Conservation (phyloP, 1,140 invertebrate species). For the Lanistes nyassanus region DNA sequence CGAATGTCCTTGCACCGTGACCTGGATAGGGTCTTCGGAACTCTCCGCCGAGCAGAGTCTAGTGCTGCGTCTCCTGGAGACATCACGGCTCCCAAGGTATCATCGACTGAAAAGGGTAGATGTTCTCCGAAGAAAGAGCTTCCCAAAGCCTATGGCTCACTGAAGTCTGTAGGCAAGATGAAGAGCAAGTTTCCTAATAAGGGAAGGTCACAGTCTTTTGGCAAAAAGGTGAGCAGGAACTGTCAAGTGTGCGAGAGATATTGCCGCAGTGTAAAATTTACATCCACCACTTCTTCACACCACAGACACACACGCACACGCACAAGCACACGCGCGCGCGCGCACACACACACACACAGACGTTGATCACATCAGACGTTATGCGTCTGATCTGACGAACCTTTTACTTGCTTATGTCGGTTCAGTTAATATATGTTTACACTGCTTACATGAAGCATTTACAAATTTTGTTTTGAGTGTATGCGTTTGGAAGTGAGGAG, state of each 20-base stretch:
- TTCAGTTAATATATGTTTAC: not conserved
- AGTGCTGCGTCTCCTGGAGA: not conserved
- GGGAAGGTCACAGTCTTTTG: not conserved
- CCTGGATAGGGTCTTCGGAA: slow-evolving; percentile 27
- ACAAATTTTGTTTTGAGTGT: not conserved
- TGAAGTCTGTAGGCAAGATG: not conserved
- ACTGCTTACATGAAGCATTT: not conserved
- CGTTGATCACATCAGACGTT: not conserved
- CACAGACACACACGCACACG: slow-evolving; percentile 6
- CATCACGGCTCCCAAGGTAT: no score
- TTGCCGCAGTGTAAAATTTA: not conserved
- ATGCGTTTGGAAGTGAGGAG: not conserved
- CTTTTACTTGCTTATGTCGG: not conserved
- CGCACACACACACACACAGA: slow-evolving; percentile 10
- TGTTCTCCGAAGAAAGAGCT: no score
- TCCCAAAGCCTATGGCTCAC: not conserved
- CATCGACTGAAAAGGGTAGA: no score
- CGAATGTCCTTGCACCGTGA: slow-evolving; percentile 5
- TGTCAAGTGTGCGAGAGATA: no score
- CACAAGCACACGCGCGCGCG: not conserved
- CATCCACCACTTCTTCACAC: not conserved
- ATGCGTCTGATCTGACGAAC: not conserved
- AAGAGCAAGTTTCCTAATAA: not conserved
- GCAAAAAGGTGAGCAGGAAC: not conserved
- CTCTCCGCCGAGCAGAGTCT: slow-evolving; percentile 34